Evolutionary conservation across 2,888 invertebrate genomes (phyloP).

Genomic region (Lithophane leautieri): DNA sequence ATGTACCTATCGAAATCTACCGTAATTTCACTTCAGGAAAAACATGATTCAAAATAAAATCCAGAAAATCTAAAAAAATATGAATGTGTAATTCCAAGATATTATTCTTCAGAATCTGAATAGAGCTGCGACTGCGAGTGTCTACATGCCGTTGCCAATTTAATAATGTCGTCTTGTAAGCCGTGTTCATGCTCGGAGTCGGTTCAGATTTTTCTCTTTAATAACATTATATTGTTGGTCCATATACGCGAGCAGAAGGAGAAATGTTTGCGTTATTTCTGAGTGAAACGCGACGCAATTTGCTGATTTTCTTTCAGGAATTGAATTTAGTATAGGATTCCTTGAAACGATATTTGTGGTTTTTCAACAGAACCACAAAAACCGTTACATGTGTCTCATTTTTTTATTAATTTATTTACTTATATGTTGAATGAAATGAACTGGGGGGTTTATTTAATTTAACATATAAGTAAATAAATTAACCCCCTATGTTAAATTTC

Average conservation of each 20-base stretch:
- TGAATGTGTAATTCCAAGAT: constrained; percentile 69
- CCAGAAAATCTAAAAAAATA: neutral
- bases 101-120: constrained; percentile 76
- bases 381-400: too few species aligned
- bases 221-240: constrained; percentile 73
- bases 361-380: neutral
- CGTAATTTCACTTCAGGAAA: neutral
- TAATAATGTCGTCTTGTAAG: constrained; percentile 82
- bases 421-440: too few species aligned
- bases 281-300: constrained; percentile 37
- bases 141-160: constrained; percentile 76
- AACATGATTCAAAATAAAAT: neutral
- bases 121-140: constrained; percentile 75
- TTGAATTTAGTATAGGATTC: constrained; percentile 18
- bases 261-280: constrained; percentile 48
- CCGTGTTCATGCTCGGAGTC: constrained; percentile 69
- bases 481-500: too few species aligned
- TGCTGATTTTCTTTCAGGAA: constrained; percentile 39
- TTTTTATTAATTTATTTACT: neutral
- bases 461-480: too few species aligned
- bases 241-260: constrained; percentile 42
- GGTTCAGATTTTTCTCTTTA: constrained; percentile 74
- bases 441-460: too few species aligned
- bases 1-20: neutral
- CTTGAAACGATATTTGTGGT: neutral